Percentiles rank a stretch among this genome's conserved stretches.
phyloP scores from a whole-genome alignment of 1,140 invertebrate genomes.

The Drosophila miranda region DNA sequence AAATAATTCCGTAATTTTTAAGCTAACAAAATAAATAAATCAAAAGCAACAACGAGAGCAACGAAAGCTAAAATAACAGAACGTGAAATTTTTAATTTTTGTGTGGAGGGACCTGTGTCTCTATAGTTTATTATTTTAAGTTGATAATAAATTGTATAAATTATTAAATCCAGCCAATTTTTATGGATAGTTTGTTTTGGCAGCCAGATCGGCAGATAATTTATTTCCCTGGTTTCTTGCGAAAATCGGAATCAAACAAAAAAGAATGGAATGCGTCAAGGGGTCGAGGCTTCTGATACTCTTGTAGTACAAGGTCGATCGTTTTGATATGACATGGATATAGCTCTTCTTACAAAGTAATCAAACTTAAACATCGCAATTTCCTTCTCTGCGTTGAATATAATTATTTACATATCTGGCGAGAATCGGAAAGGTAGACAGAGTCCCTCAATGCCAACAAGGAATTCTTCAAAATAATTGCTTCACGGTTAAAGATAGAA shows the following conservation, averaged over 20 bases:
- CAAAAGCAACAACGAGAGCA: constrained; percentile 16
- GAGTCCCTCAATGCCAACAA: constrained; percentile 41
- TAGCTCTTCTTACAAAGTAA: too few relatives aligned
- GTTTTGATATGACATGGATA: too few relatives aligned
- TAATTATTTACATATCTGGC: too few relatives aligned
- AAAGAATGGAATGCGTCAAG: not conserved
- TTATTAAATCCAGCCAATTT: constrained; percentile 59
- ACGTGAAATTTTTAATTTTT: too few relatives aligned
- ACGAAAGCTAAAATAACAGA: not conserved
- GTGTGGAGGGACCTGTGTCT: not conserved
- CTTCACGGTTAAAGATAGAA: constrained; percentile 42
- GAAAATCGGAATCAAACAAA: not conserved
- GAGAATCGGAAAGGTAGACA: not conserved
- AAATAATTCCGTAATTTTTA: not conserved
- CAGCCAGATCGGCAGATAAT: constrained; percentile 33
- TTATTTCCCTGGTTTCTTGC: not conserved
- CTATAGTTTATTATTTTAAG: constrained; percentile 51
- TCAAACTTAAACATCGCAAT: constrained; percentile 2
- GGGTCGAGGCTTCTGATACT: too few relatives aligned
- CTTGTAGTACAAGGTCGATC: too few relatives aligned
- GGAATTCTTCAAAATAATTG: constrained; percentile 73
- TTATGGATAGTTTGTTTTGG: constrained; percentile 60
- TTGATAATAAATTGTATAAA: constrained; percentile 69
- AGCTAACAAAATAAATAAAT: constrained; percentile 60
- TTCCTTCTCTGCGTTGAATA: constrained; percentile 48